Base-by-base conservation (phyloP, 2,797 vertebrate genomes). In the Kryptopterus vitreolus region DNA sequence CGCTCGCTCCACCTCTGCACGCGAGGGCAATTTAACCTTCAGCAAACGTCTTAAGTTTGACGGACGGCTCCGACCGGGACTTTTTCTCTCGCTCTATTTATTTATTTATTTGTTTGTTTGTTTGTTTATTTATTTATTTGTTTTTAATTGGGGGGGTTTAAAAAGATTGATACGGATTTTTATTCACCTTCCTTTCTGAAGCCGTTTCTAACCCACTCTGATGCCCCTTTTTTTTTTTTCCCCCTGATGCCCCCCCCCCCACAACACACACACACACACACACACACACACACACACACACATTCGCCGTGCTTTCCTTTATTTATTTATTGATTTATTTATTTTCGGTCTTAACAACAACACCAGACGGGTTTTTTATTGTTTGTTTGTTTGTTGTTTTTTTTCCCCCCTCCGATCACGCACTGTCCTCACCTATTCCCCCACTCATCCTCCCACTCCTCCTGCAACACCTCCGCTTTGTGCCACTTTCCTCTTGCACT, bases 41-140 rank as follows among this genome's bases (percentile, higher is more conserved):
- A 26, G 31, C 38, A 22, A 24, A 43, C 57, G 72, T 81, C 76
- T 86, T 15, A 80, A 71, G 78, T 26, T 26, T 81, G 79, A 86
- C 78, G 1, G 83, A 82, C 83, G 68, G 55, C 65, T 80, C 55
- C 26, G 55, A 74, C 76, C 35, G 59, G 68, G 33, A 72, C 5
- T 57, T 6, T 55, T 20, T 79, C 26, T 43, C 15, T 66, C 22
- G 20, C 20, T 61, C 31, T 62, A 20, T 10, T 35, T 20, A 35
- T 10, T 7, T 50, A 1, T n/a, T n/a, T n/a, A n/a, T n/a, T n/a
- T n/a, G n/a, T n/a, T n/a, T n/a, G n/a, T n/a, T n/a, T n/a, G n/a
- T n/a, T n/a, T n/a, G n/a, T n/a, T n/a, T n/a, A n/a, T n/a, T n/a
- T n/a, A n/a, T n/a, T n/a, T n/a, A n/a, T n/a, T n/a, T n/a, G n/a